Base-by-base conservation (phyloP, 1,140 invertebrate genomes). In the Pectinophora gossypiella region DNA sequence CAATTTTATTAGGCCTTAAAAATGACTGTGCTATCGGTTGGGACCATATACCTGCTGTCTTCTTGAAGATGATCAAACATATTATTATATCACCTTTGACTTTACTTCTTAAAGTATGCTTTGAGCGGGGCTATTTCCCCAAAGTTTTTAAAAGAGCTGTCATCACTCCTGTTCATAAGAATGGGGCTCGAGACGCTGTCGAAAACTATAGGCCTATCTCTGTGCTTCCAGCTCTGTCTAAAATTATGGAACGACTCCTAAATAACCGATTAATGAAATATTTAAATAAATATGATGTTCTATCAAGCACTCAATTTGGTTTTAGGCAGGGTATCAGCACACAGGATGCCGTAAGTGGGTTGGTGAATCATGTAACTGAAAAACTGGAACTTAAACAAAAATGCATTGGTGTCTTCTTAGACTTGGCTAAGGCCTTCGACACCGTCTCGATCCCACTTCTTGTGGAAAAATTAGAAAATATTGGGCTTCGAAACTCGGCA, bases 21-120 rank as follows among this genome's bases (percentile, higher is more conserved):
- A 51, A 56, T 40, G 51, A 59, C 20, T 51, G 46, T 36, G 48
- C 54, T 18, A 35, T 36, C 12, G 61, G 54, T 9, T 51, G 40
- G 43, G 56, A 64, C 19, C 16, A 16, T 0, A 60, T 57, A 9
- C 45, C 56, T 21, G 20, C 12, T 22, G 35, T 7, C 3, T 23
- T 53, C 3, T 9, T 53, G 0, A 53, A 53, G n/a, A 15, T 6
- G 4, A 6, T 3, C 35, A 3, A 4, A 6, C 9, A 10, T 38
- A 4, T 38, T 4, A 3, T 38, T 3, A 47, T 22, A 23, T 23
- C 55, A 7, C 10, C 23, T 27, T 15, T 57, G 9, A 54, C 48
- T 7, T 18, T 38, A 12, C 22, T 57, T 19, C 3, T 47, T 36
- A 52, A 51, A 9, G 5, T 46, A 12, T 52, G 27, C n/a, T 15